Base-by-base conservation (phyloP, 2,113 vertebrate genomes). In the Psilopsiagon aymara region DNA sequence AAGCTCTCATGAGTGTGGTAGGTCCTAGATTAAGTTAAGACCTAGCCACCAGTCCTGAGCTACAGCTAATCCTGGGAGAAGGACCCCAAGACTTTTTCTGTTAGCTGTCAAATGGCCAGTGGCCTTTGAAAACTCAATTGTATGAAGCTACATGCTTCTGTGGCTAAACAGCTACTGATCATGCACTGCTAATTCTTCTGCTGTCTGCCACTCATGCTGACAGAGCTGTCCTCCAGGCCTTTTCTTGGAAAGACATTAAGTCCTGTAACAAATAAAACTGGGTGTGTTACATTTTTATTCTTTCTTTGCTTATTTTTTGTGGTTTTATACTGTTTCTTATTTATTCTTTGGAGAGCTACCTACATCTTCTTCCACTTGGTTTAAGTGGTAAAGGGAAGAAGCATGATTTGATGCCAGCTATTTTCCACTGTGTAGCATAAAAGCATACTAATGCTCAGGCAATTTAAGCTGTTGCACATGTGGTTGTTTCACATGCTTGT, bases 401-500 rank as follows among this genome's bases (percentile, higher is more conserved):
- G 29, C 41, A 31, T 21, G 71, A 31, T 37, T 90, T 59, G n/a
- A 52, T 74, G 64, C 17, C 46, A 16, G 29, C 19, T 82, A 18
- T 78, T 88, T 74, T 86, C n/a, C 27, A 37, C 53, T 31, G 24
- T 59, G 66, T 64, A 23, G 43, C 23, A 6, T 41, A 79, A 63
- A 68, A 57, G 21, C 15, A 16, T 20, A 37, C 23, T 62, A 31
- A 28, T 20, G 12, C 28, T 82, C 21, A n/a, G n/a, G 33, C 47
- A 57, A 1, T 52, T 46, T 37, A 78, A 41, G n/a, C 37, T 27
- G 53, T 79, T 2, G 0, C 41, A 43, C 13, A n/a, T 0, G 1
- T 20, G 52, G 17, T 27, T 76, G n/a, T 76, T 88, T 55, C 70
- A 82, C 20, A 29, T 4, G 1, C 21, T 52, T 52, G 29, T 57